phyloP scores from a whole-genome alignment of 1,140 invertebrate genomes.

The Sminthurinus signatus region DNA sequence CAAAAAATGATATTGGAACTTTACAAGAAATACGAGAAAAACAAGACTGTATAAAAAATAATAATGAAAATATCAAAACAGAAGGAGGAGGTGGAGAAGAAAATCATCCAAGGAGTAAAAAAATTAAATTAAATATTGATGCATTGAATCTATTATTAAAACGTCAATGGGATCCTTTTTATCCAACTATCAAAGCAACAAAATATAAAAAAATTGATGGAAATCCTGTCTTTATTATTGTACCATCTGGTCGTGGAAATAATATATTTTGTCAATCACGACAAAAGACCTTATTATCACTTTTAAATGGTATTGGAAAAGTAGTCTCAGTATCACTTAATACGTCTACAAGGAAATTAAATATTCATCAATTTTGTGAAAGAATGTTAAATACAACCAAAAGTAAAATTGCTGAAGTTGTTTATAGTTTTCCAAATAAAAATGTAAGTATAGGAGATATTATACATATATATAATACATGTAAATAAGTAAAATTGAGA shows the following conservation, averaged over 20 bases:
- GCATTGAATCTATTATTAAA: constrained; percentile 61
- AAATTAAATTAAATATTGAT: constrained; percentile 52
- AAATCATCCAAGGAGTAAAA: too few species aligned
- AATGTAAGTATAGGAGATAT: too few species aligned
- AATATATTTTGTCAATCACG: constrained; percentile 3
- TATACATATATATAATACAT: too few species aligned
- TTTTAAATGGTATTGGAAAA: constrained; percentile 28
- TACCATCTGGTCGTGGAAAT: constrained; percentile 20
- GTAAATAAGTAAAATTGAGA: too few species aligned
- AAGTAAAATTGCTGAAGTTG: constrained; percentile 63
- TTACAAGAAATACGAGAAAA: too few species aligned
- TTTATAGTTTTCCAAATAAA: constrained; percentile 59
- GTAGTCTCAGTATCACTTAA: not conserved
- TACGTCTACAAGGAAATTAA: constrained; percentile 15
- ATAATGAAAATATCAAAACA: too few species aligned
- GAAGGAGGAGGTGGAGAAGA: too few species aligned
- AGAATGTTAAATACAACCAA: constrained; percentile 62
- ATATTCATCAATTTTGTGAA: constrained; percentile 53
- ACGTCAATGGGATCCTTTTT: constrained; percentile 63
- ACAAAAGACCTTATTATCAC: constrained; percentile 21
- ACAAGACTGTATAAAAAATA: too few species aligned
- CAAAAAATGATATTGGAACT: too few species aligned
- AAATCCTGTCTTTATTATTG: constrained; percentile 32
- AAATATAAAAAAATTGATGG: constrained; percentile 51
- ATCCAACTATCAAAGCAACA: constrained; percentile 50